Evolutionary conservation across 1,140 invertebrate species (phyloP).

Genomic region (Heliconius eleuchia): DNA sequence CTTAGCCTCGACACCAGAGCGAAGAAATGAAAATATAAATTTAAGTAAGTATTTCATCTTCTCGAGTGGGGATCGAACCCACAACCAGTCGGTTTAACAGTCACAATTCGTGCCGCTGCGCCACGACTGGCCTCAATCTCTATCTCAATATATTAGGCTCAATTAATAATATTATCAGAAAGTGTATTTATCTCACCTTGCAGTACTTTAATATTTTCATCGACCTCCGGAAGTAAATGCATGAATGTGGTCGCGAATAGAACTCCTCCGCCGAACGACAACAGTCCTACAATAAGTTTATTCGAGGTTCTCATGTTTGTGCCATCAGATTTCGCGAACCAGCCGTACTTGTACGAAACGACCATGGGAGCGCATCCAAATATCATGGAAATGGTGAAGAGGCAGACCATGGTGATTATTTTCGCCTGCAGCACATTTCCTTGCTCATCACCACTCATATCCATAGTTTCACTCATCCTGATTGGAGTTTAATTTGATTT

Average conservation of each 20-base stretch:
- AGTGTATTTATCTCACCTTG: conserved; percentile 63
- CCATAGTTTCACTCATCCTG: conserved; percentile 52
- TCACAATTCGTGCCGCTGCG: too few species aligned
- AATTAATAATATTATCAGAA: not conserved
- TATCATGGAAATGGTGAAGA: conserved; percentile 86
- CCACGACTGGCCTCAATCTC: too few species aligned
- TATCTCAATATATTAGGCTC: too few species aligned
- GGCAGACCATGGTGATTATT: conserved; percentile 86
- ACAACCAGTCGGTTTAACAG: too few species aligned
- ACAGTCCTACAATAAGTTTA: conserved; percentile 76
- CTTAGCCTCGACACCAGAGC: too few species aligned
- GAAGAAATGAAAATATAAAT: too few species aligned
- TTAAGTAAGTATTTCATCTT: too few species aligned
- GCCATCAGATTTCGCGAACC: conserved; percentile 75
- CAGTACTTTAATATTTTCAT: conserved; percentile 84
- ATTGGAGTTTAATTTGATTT: conserved; percentile 41
- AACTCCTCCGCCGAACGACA: conserved; percentile 95
- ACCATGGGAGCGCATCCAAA: conserved; percentile 87
- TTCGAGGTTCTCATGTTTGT: conserved; percentile 75
- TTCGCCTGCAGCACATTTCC: conserved; percentile 82
- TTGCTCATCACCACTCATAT: conserved; percentile 40
- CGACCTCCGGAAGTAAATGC: conserved; percentile 94
- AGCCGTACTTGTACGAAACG: conserved; percentile 85
- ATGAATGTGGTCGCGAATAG: conserved; percentile 94
- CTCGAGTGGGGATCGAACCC: too few species aligned